Conservation (phyloP, 2,888 invertebrate genomes). For the Mimas tiliae region DNA sequence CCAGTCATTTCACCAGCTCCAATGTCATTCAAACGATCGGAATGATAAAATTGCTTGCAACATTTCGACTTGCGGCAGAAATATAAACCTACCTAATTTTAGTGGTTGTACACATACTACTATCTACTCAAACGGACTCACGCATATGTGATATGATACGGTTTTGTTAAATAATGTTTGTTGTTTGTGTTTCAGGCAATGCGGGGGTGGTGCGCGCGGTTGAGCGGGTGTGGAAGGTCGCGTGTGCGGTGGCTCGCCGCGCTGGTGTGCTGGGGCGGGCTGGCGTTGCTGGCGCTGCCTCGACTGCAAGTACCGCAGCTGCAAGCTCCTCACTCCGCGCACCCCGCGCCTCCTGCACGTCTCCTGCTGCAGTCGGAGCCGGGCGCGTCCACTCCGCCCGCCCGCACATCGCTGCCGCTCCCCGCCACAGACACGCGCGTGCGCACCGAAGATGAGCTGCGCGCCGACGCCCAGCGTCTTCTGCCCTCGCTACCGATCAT, state of each 20-base stretch:
- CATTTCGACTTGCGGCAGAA: no score
- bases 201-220: slow-evolving; percentile 64
- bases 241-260: slow-evolving; percentile 72
- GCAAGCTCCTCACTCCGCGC: slow-evolving; percentile 40
- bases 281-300: slow-evolving; percentile 65
- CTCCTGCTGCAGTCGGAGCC: slow-evolving; percentile 60
- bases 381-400: slow-evolving; percentile 46
- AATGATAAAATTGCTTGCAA: no score
- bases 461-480: slow-evolving; percentile 90
- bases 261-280: slow-evolving; percentile 72
- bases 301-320: slow-evolving; percentile 56
- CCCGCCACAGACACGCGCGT: slow-evolving; percentile 65
- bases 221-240: slow-evolving; percentile 55
- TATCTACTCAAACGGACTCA: no score
- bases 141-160: no score
- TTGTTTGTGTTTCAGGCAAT: slow-evolving; percentile 60
- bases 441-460: slow-evolving; percentile 89
- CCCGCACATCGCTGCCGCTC: slow-evolving; percentile 38
- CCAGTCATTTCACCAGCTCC: no score
- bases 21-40: no score
- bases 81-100: no score
- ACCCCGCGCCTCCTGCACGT: slow-evolving; percentile 46
- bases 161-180: not conserved
- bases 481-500: slow-evolving; percentile 93
- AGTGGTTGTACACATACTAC: no score